Conservation (phyloP, 2,888 invertebrate species). For the Cordilura impudica region DNA sequence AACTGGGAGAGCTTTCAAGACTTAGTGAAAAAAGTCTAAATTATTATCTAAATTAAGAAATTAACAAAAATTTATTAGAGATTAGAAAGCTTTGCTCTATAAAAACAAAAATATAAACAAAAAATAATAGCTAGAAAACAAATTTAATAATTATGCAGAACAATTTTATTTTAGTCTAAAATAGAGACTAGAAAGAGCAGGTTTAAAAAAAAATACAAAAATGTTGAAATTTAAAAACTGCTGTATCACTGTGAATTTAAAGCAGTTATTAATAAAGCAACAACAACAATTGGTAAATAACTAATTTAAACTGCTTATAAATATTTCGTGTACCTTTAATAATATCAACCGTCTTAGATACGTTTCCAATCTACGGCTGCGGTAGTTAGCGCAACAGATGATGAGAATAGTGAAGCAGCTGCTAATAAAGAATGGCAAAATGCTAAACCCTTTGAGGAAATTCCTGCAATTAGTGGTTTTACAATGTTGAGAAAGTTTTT, state of each 20-base stretch:
- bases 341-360: background rate
- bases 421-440: slow-evolving; percentile 79
- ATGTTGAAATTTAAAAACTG: slow-evolving; percentile 38
- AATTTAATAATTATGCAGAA: no score
- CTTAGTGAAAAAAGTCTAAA: no score
- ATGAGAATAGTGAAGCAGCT: slow-evolving; percentile 75
- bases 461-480: slow-evolving; percentile 66
- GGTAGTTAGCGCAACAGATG: slow-evolving; percentile 77
- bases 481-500: slow-evolving; percentile 62
- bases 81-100: no score
- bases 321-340: background rate
- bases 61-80: no score
- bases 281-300: slow-evolving; percentile 1
- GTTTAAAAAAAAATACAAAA: no score
- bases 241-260: background rate
- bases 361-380: slow-evolving; percentile 73
- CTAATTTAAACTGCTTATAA: background rate
- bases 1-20: no score
- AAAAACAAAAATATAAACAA: no score
- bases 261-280: background rate
- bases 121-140: no score
- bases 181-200: no score
- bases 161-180: no score
- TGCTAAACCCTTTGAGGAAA: slow-evolving; percentile 68
- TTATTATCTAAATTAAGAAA: no score